Percentiles rank a stretch among this genome's conserved stretches.
Evolutionary conservation across 2,797 vertebrate genomes (phyloP).

Genomic region (Semotilus atromaculatus): DNA sequence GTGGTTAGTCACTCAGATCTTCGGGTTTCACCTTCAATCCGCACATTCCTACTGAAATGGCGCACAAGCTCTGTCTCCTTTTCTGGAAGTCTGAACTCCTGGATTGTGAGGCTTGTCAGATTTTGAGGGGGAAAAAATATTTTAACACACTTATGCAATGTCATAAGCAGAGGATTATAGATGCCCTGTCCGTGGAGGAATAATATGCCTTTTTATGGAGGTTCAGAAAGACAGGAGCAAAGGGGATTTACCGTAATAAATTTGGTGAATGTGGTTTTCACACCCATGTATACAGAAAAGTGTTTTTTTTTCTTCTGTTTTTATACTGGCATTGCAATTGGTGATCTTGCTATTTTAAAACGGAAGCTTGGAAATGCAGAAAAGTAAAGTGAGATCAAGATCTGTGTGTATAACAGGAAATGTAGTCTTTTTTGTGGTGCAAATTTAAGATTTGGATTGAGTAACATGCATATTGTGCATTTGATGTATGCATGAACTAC

Average conservation of each 20-base stretch:
- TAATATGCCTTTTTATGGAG: slow-evolving; percentile 53
- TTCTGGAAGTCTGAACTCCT: slow-evolving; percentile 77
- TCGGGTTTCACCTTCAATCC: slow-evolving; percentile 65
- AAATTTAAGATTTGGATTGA: background rate
- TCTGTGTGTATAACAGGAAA: background rate
- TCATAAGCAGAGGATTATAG: slow-evolving; percentile 70
- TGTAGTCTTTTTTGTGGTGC: background rate
- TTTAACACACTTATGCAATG: slow-evolving; percentile 53
- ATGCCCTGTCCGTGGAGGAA: slow-evolving; percentile 54
- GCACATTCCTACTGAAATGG: slow-evolving; percentile 70
- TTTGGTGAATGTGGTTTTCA: slow-evolving; percentile 24
- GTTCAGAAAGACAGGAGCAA: slow-evolving; percentile 11
- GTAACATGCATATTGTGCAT: background rate
- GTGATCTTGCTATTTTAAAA: background rate
- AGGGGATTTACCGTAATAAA: slow-evolving; percentile 20
- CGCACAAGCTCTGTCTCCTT: slow-evolving; percentile 74
- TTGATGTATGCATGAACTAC: background rate
- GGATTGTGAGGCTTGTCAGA: slow-evolving; percentile 57
- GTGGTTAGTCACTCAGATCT: slow-evolving; percentile 51
- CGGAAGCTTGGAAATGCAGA: background rate
- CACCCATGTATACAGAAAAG: background rate
- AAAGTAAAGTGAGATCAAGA: background rate
- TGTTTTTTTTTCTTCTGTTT: background rate
- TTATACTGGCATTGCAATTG: background rate
- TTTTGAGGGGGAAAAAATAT: slow-evolving; percentile 48